phyloP scores from a whole-genome alignment of 2,797 vertebrate genomes.

The Fistularia tabacaria region DNA sequence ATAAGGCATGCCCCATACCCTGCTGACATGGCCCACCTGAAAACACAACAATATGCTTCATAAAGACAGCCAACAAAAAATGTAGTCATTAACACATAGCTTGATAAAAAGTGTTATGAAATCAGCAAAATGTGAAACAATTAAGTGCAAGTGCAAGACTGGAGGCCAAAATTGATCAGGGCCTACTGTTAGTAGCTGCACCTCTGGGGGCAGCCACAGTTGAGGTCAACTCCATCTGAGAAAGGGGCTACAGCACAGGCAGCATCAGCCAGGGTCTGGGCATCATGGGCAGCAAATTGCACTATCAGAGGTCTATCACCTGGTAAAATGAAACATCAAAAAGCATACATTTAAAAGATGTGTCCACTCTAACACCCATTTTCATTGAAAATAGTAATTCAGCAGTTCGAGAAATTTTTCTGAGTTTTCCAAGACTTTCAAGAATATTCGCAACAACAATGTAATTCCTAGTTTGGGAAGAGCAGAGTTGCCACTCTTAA shows the following conservation, averaged over 20 bases:
- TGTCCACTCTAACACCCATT: too few species aligned
- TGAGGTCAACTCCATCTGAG: constrained; percentile 92
- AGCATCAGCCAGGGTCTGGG: constrained; percentile 88
- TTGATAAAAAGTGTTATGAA: not conserved
- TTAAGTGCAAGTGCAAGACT: too few species aligned
- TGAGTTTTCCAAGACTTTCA: too few species aligned
- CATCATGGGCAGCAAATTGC: constrained; percentile 93
- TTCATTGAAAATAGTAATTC: too few species aligned
- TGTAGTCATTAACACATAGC: not conserved
- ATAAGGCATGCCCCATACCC: constrained; percentile 96
- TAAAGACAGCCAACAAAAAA: not conserved
- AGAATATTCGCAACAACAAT: too few species aligned
- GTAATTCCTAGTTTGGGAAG: too few species aligned
- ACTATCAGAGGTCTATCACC: constrained; percentile 91
- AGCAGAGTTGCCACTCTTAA: too few species aligned
- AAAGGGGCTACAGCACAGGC: constrained; percentile 85
- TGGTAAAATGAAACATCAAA: constrained; percentile 37
- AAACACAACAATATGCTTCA: constrained; percentile 40
- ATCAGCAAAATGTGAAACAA: too few species aligned
- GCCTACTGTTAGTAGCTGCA: constrained; percentile 47
- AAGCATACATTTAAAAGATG: not conserved
- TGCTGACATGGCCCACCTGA: constrained; percentile 92
- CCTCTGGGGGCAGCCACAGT: constrained; percentile 98
- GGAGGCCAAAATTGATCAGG: not conserved
- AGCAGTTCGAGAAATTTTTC: too few species aligned